Percentiles rank a stretch among this genome's conserved stretches.
Evolutionary conservation across 2,113 vertebrate species (phyloP).

Genomic region (Microtus pennsylvanicus): DNA sequence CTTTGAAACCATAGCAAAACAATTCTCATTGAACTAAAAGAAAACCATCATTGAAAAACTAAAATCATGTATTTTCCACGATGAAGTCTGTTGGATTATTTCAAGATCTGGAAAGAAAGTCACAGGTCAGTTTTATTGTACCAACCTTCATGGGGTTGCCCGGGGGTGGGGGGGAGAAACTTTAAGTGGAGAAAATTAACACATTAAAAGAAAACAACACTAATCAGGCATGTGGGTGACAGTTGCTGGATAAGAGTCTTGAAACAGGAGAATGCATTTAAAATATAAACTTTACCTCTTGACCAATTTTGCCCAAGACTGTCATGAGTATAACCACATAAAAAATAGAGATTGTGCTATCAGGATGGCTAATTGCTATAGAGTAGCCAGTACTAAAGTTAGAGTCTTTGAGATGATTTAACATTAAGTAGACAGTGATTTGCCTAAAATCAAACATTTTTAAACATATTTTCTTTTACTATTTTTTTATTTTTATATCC

Average conservation of each 20-base stretch:
- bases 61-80: not conserved
- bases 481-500: too few relatives aligned
- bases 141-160: not conserved
- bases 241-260: not conserved
- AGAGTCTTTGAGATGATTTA: slow-evolving; percentile 69
- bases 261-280: not conserved
- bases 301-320: slow-evolving; percentile 70
- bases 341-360: slow-evolving; percentile 53
- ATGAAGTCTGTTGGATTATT: not conserved
- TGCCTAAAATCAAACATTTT: not conserved
- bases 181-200: slow-evolving; percentile 10
- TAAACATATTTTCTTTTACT: too few relatives aligned
- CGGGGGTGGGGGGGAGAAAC: slow-evolving; percentile 13
- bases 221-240: not conserved
- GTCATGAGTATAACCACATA: slow-evolving; percentile 20
- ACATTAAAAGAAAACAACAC: slow-evolving; percentile 1
- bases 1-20: slow-evolving; percentile 10
- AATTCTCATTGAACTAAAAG: slow-evolving; percentile 48
- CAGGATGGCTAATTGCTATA: slow-evolving; percentile 62
- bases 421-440: slow-evolving; percentile 42
- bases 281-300: slow-evolving; percentile 63
- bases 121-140: not conserved
- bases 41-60: slow-evolving; percentile 31
- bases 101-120: not conserved
- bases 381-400: slow-evolving; percentile 49